These are phyloP conservation scores for Branchinecta sandiegonensis DNA, from an alignment of 2,888 invertebrate species.

Conservation along the genomic window DNA sequence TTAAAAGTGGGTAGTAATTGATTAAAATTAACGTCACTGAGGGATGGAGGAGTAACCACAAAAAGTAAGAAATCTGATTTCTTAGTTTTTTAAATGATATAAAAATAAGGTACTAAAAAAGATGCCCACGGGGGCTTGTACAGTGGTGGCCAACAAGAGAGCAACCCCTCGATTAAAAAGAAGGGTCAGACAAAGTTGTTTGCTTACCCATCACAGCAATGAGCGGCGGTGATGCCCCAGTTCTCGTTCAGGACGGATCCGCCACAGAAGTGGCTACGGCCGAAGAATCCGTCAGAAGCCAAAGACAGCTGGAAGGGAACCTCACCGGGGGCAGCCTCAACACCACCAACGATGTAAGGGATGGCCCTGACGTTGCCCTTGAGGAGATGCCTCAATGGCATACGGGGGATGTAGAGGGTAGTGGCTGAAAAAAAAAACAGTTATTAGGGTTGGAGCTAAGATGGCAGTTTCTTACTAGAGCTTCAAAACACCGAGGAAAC, in stretches of 20 bases:
- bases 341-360: constrained; percentile 25
- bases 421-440: background rate
- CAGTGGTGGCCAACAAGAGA: no score
- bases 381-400: constrained; percentile 18
- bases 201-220: constrained; percentile 21
- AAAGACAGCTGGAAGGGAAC: constrained; percentile 25
- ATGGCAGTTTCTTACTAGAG: no score
- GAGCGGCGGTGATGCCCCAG: constrained; percentile 19
- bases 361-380: constrained; percentile 17
- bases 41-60: no score
- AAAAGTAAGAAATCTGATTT: no score
- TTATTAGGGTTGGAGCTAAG: no score
- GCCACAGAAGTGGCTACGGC: constrained; percentile 24
- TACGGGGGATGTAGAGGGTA: constrained; percentile 19
- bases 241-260: constrained; percentile 21
- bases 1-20: no score
- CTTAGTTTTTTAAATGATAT: no score
- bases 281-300: constrained; percentile 20
- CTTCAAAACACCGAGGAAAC: no score
- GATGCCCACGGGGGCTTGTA: no score
- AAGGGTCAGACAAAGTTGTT: background rate
- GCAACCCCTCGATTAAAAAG: no score
- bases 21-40: no score
- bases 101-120: no score
- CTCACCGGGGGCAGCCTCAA: constrained; percentile 21